phyloP scores from a whole-genome alignment of 2,113 vertebrate genomes.

The Hiodon tergisus region DNA sequence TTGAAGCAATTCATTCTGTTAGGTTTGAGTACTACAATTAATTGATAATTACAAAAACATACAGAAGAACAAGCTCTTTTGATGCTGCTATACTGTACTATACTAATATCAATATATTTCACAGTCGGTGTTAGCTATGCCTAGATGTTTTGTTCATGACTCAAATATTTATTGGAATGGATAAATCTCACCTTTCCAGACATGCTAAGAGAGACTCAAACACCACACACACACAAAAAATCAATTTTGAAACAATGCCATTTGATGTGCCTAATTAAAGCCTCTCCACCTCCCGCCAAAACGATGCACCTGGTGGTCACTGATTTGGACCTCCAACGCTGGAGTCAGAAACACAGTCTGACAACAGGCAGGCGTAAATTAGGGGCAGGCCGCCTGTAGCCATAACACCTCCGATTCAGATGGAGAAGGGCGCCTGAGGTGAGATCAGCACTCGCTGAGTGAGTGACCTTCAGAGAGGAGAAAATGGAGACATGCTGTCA shows the following conservation, averaged over 20 bases:
- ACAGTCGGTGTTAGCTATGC: no score
- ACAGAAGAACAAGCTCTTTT: no score
- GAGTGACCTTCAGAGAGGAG: conserved; percentile 25
- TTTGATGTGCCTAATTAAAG: conserved; percentile 16
- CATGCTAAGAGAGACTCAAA: background rate
- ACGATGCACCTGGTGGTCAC: background rate
- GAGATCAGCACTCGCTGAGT: background rate
- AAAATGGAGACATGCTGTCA: conserved; percentile 1
- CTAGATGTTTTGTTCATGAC: no score
- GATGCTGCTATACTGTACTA: no score
- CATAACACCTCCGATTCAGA: conserved; percentile 21
- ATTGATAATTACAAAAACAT: no score
- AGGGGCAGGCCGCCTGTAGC: conserved; percentile 10
- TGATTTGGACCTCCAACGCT: conserved; percentile 4
- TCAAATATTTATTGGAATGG: background rate
- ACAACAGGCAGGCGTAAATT: conserved; percentile 7
- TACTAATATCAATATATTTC: no score
- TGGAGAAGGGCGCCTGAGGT: background rate
- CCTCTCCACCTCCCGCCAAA: conserved; percentile 12
- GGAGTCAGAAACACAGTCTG: conserved; percentile 9
- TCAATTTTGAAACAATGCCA: conserved; percentile 13
- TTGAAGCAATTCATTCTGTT: no score
- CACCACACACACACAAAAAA: background rate
- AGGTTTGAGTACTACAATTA: no score
- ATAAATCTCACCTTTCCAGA: background rate